Evolutionary conservation across 2,888 invertebrate species (phyloP).

Genomic region (Drosophila falleni): DNA sequence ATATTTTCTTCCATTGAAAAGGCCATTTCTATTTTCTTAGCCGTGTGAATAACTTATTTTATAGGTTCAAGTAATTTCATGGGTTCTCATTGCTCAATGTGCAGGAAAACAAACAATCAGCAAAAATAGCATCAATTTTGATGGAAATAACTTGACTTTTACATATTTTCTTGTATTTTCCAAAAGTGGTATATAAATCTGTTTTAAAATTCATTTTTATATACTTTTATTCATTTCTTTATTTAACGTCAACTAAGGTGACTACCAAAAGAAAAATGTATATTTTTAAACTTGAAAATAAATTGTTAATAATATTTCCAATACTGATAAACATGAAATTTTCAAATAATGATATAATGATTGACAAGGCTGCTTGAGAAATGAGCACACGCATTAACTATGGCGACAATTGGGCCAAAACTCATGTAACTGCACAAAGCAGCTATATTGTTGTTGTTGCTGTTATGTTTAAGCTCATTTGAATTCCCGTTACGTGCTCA

Average conservation of each 20-base stretch:
- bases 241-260: no score
- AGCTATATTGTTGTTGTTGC: not conserved
- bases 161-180: no score
- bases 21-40: conserved; percentile 11
- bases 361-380: not conserved
- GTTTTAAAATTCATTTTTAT: no score
- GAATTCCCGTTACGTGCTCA: conserved; percentile 51
- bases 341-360: conserved; percentile 1
- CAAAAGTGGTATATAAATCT: no score
- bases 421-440: conserved; percentile 46
- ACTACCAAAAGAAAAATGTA: not conserved
- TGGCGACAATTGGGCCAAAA: conserved; percentile 39
- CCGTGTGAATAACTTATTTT: conserved; percentile 37
- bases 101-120: no score
- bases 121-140: not conserved
- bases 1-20: conserved; percentile 58
- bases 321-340: not conserved
- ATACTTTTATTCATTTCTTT: no score
- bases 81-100: conserved; percentile 3
- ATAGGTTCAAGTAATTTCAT: not conserved
- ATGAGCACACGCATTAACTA: conserved; percentile 12
- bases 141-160: no score
- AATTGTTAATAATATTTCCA: no score
- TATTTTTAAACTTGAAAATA: not conserved
- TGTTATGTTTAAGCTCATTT: conserved; percentile 38